Evolutionary conservation across 2,888 invertebrate genomes (phyloP), one percentile per base, ranked within the genome.

Genomic region (Euplexia lucipara): DNA sequence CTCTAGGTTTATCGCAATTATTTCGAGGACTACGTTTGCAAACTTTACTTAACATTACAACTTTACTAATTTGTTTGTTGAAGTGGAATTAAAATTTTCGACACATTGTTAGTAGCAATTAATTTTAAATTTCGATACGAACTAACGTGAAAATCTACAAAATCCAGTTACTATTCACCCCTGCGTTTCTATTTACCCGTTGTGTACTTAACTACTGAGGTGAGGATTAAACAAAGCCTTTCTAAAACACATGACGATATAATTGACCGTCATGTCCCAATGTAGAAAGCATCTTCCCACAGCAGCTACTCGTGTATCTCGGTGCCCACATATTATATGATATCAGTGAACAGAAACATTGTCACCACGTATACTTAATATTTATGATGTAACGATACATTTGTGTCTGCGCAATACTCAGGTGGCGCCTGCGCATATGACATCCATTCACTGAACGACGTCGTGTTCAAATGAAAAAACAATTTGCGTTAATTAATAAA

Each of bases 351-450:
- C 9, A 10, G 14, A n/a, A 37, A 72, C 41, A 73, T 52, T 68
- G 73, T 71, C 64, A 37, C 32, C 42, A 44, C 37, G n/a, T 30
- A 32, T 22, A 34, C 32, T 12, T 59, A 18, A 44, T 44, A 64
- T 66, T 62, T 62, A 71, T 63, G 48, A 62, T 32, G 42, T 66
- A 22, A 42, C 35, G 9, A 67, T 61, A 61, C 70, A 26, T 69
- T 48, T 30, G 22, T 34, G 20, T 47, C 20, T 18, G 4, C 10
- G 45, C 14, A 20, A 18, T 32, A 35, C 7, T 14, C 35, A 37
- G 9, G 12, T 14, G 32, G 48, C 63, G 66, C 48, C 42, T 26
- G 32, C 37, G 34, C 30, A 32, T 18, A 22, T n/a, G 9, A 16
- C n/a, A n/a, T n/a, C 12, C 34, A 34, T 37, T 54, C 26, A 58